These are phyloP conservation scores for Amorpha juglandis DNA, from an alignment of 2,888 invertebrate genomes.

Conservation along the genomic window DNA sequence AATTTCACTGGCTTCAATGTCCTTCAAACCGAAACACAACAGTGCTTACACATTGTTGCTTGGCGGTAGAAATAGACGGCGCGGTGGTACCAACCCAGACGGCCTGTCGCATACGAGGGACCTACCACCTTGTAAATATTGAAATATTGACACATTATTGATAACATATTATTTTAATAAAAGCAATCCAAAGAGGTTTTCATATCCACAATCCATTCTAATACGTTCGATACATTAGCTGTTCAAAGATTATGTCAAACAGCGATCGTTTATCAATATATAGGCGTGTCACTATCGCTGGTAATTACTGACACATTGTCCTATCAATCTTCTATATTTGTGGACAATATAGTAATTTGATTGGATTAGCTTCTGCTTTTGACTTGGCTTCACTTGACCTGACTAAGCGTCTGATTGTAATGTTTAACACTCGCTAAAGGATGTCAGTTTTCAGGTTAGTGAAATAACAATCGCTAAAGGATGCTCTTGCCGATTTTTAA, in stretches of 20 bases:
- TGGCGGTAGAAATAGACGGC: too few relatives aligned
- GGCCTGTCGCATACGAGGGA: too few relatives aligned
- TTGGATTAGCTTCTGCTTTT: constrained; percentile 2
- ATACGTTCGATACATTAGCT: constrained; percentile 14
- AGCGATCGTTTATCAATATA: constrained; percentile 8
- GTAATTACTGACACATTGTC: constrained; percentile 16
- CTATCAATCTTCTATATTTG: constrained; percentile 16
- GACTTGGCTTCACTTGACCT: too few relatives aligned
- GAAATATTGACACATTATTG: neutral
- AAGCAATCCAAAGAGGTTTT: neutral
- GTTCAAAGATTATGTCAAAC: constrained; percentile 21
- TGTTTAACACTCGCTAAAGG: too few relatives aligned
- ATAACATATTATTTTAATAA: neutral
- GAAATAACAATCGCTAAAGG: too few relatives aligned
- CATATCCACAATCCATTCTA: neutral
- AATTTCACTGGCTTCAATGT: too few relatives aligned
- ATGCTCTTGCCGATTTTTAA: too few relatives aligned
- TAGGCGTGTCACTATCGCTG: neutral
- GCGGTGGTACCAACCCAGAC: too few relatives aligned
- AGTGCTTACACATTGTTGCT: too few relatives aligned
- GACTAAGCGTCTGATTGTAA: too few relatives aligned
- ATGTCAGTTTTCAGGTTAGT: too few relatives aligned
- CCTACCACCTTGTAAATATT: neutral
- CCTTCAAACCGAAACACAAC: too few relatives aligned
- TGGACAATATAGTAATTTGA: constrained; percentile 3